A percentile compares a stretch with the other conserved stretches of the same genome.
Evolutionary conservation across 2,888 invertebrate species (phyloP).

Genomic region (Brachylomia viminalis): DNA sequence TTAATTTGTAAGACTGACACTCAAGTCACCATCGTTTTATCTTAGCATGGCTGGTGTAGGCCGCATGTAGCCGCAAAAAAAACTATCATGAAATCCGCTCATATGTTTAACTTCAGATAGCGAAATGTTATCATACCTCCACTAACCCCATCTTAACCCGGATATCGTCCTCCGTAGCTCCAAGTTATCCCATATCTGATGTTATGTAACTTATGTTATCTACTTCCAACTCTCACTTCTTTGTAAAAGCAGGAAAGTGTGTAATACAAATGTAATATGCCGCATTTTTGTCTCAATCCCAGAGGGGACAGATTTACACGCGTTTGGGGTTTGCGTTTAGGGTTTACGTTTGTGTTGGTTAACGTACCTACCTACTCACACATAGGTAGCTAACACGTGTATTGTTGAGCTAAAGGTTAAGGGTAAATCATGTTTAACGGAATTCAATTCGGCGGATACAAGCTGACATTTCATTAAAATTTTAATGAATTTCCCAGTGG

Average conservation of each 20-base stretch:
- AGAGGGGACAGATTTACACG: constrained; percentile 50
- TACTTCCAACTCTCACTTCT: constrained; percentile 23
- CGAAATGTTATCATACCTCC: constrained; percentile 10
- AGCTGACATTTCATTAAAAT: constrained; percentile 34
- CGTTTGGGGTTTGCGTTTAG: constrained; percentile 40
- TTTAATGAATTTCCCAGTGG: background rate
- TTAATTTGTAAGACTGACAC: background rate
- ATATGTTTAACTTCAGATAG: background rate
- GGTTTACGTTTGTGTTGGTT: constrained; percentile 17
- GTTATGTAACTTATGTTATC: constrained; percentile 43
- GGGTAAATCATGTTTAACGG: constrained; percentile 14
- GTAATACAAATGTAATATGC: constrained; percentile 53
- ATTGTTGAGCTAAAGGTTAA: constrained; percentile 28
- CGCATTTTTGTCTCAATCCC: constrained; percentile 41
- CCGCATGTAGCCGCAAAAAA: background rate
- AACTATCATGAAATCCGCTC: background rate
- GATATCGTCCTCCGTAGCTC: constrained; percentile 22
- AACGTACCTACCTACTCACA: constrained; percentile 8
- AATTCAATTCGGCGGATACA: constrained; percentile 34
- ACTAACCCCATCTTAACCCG: constrained; percentile 22
- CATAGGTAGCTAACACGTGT: constrained; percentile 19
- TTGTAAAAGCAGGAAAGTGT: constrained; percentile 39
- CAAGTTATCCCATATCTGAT: constrained; percentile 34
- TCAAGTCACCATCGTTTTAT: background rate
- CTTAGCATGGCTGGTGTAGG: too few relatives aligned